Conservation (phyloP, 1,140 invertebrate genomes). For the Brachionus paranguensis region DNA sequence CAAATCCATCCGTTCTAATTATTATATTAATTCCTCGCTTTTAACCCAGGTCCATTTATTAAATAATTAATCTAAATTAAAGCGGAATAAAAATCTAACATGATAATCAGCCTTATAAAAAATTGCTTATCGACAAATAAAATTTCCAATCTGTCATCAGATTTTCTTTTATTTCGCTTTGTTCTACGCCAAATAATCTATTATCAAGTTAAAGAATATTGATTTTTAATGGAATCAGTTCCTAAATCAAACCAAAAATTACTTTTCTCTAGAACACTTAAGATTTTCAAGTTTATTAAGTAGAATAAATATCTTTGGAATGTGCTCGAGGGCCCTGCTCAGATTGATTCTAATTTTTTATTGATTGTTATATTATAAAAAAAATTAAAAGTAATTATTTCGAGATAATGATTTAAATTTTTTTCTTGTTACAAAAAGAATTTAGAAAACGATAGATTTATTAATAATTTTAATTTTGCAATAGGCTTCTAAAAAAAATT, state of each 20-base stretch:
- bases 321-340: background rate
- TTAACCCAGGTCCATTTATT: background rate
- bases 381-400: background rate
- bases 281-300: background rate
- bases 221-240: slow-evolving; percentile 29
- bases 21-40: background rate
- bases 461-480: background rate
- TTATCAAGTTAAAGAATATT: slow-evolving; percentile 8
- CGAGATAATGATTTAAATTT: background rate
- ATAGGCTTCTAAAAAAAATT: background rate
- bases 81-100: background rate
- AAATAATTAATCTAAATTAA: background rate
- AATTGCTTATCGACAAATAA: background rate
- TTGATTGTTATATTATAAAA: background rate
- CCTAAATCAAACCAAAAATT: background rate
- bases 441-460: background rate
- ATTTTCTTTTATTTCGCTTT: background rate
- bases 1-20: slow-evolving; percentile 8
- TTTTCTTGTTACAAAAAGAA: background rate
- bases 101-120: background rate
- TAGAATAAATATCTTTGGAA: background rate
- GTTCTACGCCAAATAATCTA: background rate
- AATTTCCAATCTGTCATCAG: background rate
- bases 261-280: background rate
- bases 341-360: background rate